These are phyloP conservation scores for Halisarca cf. caerulea DNA, from an alignment of 37 sponge, comb jelly and placozoan genomes.

Conservation along the genomic window DNA sequence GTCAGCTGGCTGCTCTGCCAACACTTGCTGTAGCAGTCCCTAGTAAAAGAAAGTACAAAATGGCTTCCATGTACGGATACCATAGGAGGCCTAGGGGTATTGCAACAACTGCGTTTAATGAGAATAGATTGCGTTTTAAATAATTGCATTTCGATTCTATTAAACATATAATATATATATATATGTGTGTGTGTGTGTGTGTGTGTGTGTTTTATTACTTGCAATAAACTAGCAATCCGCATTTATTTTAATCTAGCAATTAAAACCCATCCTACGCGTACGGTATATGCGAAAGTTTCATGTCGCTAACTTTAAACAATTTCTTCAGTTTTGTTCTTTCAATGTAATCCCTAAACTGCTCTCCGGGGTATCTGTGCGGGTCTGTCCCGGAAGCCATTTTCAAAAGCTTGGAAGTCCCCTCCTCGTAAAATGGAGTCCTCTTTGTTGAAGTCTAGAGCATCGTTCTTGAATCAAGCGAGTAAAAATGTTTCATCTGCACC, in stretches of 20 bases:
- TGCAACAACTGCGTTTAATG: too few species aligned
- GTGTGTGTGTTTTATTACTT: too few species aligned
- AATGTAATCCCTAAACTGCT: background rate
- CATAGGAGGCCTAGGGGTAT: too few species aligned
- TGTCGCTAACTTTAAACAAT: background rate
- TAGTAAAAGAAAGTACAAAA: background rate
- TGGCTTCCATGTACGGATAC: too few species aligned
- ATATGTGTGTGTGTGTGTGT: too few species aligned
- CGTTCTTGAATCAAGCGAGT: slow-evolving; percentile 52
- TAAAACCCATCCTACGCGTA: background rate
- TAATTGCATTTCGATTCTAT: too few species aligned
- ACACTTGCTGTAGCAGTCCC: slow-evolving; percentile 66
- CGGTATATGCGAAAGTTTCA: background rate
- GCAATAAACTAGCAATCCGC: too few species aligned
- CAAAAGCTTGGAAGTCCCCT: too few species aligned
- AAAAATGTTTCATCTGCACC: slow-evolving; percentile 23
- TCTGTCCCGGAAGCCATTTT: background rate
- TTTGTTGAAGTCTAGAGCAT: slow-evolving; percentile 47
- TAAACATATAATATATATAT: too few species aligned
- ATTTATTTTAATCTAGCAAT: too few species aligned
- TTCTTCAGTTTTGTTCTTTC: slow-evolving; percentile 4
- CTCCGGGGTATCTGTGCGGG: background rate
- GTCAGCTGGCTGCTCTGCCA: slow-evolving; percentile 60
- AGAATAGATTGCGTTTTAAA: too few species aligned
- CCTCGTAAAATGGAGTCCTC: slow-evolving; percentile 84